A percentile compares a stretch with the other conserved stretches of the same genome.
phyloP scores from a whole-genome alignment of 2,797 vertebrate genomes.

The Heteromormyrus szaboi region DNA sequence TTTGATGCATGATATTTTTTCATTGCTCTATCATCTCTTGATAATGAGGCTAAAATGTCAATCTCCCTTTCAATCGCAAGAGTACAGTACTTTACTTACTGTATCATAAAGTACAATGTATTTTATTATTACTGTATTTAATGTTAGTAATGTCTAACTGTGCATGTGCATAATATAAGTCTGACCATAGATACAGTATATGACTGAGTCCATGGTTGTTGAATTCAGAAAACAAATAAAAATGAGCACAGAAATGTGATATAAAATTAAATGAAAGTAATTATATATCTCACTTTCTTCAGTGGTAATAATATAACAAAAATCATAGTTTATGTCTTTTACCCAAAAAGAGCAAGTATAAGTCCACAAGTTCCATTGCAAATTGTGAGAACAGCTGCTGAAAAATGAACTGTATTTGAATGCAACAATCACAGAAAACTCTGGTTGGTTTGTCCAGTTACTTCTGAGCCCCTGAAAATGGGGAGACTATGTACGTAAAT shows the following conservation, averaged over 20 bases:
- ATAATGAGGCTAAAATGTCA: background rate
- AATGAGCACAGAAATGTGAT: background rate
- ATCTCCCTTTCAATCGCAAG: background rate
- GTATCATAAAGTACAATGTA: background rate
- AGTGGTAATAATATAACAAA: background rate
- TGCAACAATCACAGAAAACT: background rate
- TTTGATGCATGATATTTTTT: background rate
- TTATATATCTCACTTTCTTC: background rate
- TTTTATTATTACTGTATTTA: background rate
- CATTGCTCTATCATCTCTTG: background rate
- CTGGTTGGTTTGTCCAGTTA: background rate
- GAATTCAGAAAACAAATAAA: background rate
- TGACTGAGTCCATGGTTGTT: background rate
- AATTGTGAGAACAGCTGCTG: background rate
- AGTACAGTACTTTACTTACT: background rate
- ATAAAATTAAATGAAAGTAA: background rate
- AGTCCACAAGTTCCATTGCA: background rate
- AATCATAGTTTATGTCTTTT: background rate
- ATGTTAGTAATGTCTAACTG: background rate
- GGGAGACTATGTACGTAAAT: background rate
- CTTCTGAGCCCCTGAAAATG: background rate
- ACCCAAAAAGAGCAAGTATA: background rate
- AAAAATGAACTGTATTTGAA: background rate
- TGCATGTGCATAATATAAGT: background rate
- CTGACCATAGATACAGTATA: background rate